Percentiles rank a stretch among this genome's conserved stretches.
Evolutionary conservation across 2,797 vertebrate species (phyloP).

Genomic region (Gambelia wislizenii): DNA sequence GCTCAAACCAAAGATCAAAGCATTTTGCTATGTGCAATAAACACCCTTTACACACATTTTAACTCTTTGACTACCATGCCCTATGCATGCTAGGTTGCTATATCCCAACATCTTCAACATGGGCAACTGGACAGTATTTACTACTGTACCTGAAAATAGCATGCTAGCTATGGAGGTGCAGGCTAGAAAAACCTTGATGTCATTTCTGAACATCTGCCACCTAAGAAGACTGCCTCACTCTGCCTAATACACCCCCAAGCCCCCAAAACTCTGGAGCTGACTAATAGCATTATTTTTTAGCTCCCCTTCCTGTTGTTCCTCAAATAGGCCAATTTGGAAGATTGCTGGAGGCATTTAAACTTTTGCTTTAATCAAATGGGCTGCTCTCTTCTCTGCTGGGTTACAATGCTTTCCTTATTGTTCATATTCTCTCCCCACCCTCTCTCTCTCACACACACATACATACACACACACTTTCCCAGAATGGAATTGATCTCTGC

Average conservation of each 20-base stretch:
- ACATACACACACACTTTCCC: too few species aligned
- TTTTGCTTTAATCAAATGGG: background rate
- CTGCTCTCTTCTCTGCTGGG: conserved; percentile 35
- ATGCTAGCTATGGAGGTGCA: background rate
- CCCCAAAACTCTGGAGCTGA: too few species aligned
- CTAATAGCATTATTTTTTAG: background rate
- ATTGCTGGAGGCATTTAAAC: background rate
- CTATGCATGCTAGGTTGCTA: too few species aligned
- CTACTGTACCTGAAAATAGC: background rate
- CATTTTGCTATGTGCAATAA: too few species aligned
- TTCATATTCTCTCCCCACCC: background rate
- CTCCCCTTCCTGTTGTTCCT: background rate
- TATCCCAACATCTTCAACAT: too few species aligned
- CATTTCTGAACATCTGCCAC: background rate
- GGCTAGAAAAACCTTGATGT: background rate
- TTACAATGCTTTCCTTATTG: conserved; percentile 3
- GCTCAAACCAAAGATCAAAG: too few species aligned
- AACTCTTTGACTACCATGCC: too few species aligned
- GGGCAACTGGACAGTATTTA: background rate
- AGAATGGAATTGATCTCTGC: conserved; percentile 62
- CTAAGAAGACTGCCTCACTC: background rate
- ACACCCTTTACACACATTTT: too few species aligned
- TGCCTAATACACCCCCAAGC: background rate
- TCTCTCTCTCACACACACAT: too few species aligned
- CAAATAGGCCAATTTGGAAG: background rate